A percentile compares a stretch with the other conserved stretches of the same genome.
These are phyloP conservation scores for Diprion similis DNA, from an alignment of 1,140 invertebrate genomes.

Conservation along the genomic window DNA sequence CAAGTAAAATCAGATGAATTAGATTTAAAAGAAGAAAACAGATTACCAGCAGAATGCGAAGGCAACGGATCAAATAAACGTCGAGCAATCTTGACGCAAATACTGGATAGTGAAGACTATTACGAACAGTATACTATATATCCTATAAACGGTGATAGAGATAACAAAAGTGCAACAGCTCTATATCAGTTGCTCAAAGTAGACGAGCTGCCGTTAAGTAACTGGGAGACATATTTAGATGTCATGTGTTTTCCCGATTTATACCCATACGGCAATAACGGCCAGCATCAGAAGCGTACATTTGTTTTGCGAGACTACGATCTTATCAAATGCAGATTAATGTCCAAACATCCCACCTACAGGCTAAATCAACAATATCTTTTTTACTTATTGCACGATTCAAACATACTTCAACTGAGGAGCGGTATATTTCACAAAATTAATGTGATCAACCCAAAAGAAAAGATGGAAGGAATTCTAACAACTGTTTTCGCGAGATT, in stretches of 20 bases:
- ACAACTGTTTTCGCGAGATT: no score
- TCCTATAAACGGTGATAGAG: conserved; percentile 30
- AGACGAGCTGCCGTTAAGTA: conserved; percentile 24
- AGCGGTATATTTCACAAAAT: no score
- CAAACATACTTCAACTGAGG: no score
- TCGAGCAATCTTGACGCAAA: conserved; percentile 23
- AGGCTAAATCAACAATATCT: conserved; percentile 35
- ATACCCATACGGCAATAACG: conserved; percentile 29
- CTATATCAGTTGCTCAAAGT: conserved; percentile 31
- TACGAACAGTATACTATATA: conserved; percentile 35
- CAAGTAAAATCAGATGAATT: no score
- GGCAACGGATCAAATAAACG: not conserved
- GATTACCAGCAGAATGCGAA: conserved; percentile 13
- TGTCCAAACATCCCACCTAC: conserved; percentile 30
- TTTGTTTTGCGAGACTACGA: conserved; percentile 25
- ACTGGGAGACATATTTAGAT: conserved; percentile 23
- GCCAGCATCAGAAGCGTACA: conserved; percentile 27
- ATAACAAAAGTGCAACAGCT: conserved; percentile 29
- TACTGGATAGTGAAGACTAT: conserved; percentile 15
- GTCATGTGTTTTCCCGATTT: conserved; percentile 33
- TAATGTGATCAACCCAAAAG: no score
- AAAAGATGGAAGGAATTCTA: no score
- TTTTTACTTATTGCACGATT: no score
- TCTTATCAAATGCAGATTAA: conserved; percentile 29
- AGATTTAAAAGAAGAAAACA: no score